Evolutionary conservation across 1,140 invertebrate genomes (phyloP).

Genomic region (Ooceraea biroi): DNA sequence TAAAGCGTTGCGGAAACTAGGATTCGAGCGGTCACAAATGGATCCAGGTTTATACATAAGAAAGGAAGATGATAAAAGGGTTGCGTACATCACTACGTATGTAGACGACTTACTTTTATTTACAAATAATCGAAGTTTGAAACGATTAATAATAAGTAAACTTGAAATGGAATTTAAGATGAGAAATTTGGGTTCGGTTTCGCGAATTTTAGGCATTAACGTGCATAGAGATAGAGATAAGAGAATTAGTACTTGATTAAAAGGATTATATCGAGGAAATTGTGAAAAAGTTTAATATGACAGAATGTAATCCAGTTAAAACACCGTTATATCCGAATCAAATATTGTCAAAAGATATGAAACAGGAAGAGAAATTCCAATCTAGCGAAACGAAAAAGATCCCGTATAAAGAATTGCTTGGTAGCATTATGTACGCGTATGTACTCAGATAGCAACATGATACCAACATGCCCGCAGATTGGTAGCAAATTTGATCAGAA

Average conservation of each 20-base stretch:
- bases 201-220: conserved; percentile 64
- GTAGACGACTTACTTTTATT: not conserved
- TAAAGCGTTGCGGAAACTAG: conserved; percentile 25
- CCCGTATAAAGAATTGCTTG: not conserved
- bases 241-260: not conserved
- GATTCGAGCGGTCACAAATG: conserved; percentile 62
- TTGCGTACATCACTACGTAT: too few species aligned
- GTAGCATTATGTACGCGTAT: not conserved
- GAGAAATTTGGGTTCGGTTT: conserved; percentile 66
- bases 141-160: not conserved
- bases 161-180: conserved; percentile 62
- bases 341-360: not conserved
- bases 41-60: conserved; percentile 75
- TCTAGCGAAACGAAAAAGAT: not conserved
- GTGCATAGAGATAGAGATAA: conserved; percentile 38
- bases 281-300: not conserved
- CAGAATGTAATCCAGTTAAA: not conserved
- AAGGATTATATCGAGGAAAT: conserved; percentile 5
- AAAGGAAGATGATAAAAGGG: conserved; percentile 20
- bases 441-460: too few species aligned
- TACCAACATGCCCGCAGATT: too few species aligned
- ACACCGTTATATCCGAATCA: not conserved
- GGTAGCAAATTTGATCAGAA: too few species aligned
- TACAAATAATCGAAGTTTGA: not conserved
- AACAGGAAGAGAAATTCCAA: not conserved